Conservation (phyloP, 2,888 invertebrate species). For the Pyrrhia umbra region DNA sequence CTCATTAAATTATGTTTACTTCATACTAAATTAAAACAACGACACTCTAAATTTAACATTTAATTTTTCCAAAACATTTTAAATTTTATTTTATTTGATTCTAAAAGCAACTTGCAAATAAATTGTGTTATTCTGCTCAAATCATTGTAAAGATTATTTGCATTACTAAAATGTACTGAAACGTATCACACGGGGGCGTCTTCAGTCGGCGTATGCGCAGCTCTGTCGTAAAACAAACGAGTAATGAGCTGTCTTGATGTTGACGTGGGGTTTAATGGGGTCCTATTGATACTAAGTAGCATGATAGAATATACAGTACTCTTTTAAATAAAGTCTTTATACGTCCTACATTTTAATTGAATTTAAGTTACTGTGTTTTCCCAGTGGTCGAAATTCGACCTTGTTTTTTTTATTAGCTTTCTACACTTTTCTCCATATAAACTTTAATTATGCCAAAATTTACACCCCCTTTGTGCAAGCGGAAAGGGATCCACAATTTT, state of each 20-base stretch:
- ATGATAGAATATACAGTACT: too few relatives aligned
- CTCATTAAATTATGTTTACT: not conserved
- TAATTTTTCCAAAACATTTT: conserved; percentile 3
- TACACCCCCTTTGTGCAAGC: too few relatives aligned
- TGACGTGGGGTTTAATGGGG: conserved; percentile 3
- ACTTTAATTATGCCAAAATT: too few relatives aligned
- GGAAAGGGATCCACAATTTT: too few relatives aligned
- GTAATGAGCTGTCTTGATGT: conserved; percentile 11
- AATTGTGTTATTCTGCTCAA: conserved; percentile 24
- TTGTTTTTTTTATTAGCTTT: too few relatives aligned
- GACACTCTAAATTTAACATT: conserved; percentile 14
- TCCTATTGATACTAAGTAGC: not conserved
- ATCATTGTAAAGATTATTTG: conserved; percentile 11
- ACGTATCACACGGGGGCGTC: conserved; percentile 42
- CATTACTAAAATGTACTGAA: conserved; percentile 41
- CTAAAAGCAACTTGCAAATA: conserved; percentile 15
- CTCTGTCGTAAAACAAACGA: conserved; percentile 39
- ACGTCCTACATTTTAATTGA: too few relatives aligned
- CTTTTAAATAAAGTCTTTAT: too few relatives aligned
- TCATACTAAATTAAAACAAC: not conserved
- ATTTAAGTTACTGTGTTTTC: too few relatives aligned
- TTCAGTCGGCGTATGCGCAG: conserved; percentile 28
- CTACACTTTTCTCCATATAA: too few relatives aligned
- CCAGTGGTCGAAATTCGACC: too few relatives aligned
- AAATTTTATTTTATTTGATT: conserved; percentile 38